phyloP scores from a whole-genome alignment of 2,888 invertebrate genomes.

The Chymomyza caudatula region DNA sequence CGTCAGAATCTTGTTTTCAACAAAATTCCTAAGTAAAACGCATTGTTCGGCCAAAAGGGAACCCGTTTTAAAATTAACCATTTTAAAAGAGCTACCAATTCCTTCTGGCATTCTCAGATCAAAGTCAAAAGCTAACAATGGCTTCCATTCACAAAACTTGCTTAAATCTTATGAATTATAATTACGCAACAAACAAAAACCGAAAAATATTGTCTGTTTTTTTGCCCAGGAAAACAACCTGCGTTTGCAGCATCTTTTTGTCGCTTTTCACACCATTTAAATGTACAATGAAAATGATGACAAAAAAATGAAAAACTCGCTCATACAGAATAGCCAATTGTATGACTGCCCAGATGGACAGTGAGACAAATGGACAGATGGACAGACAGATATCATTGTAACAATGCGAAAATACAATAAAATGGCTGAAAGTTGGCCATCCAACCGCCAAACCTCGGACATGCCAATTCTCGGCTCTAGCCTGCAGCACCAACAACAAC shows the following conservation, averaged over 20 bases:
- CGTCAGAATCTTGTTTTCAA: too few species aligned
- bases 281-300: conserved; percentile 3
- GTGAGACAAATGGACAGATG: background rate
- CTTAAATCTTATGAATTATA: conserved; percentile 20
- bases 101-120: background rate
- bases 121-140: background rate
- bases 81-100: background rate
- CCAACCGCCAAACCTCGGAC: conserved; percentile 20
- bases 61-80: background rate
- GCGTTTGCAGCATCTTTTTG: background rate
- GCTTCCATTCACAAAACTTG: background rate
- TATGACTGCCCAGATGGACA: background rate
- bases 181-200: conserved; percentile 33
- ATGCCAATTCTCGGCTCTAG: background rate
- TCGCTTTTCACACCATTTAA: conserved; percentile 35
- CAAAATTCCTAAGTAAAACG: too few species aligned
- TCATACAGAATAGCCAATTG: background rate
- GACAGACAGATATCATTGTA: background rate
- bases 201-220: conserved; percentile 26
- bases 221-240: background rate
- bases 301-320: background rate
- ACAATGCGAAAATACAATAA: background rate
- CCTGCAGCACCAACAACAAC: conserved; percentile 12
- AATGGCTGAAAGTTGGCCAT: background rate
- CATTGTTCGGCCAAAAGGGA: too few species aligned